phyloP scores from a whole-genome alignment of 2,888 invertebrate genomes.

The Panzeria rudis region DNA sequence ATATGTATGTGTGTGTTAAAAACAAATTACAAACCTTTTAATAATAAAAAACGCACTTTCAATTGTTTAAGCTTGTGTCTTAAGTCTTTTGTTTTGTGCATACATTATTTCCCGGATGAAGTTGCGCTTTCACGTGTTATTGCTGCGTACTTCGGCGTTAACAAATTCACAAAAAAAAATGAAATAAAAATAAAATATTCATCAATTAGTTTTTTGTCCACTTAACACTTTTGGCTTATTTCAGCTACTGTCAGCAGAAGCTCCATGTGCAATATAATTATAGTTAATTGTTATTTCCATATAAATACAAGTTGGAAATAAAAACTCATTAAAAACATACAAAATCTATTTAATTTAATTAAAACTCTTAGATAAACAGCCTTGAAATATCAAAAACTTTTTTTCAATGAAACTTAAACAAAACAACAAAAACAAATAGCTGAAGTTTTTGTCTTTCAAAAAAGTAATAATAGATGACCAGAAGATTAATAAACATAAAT shows the following conservation, averaged over 20 bases:
- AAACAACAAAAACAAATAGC: slow-evolving; percentile 22
- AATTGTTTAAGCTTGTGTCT: slow-evolving; percentile 10
- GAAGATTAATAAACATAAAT: slow-evolving; percentile 60
- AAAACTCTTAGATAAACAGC: slow-evolving; percentile 60
- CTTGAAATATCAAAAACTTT: slow-evolving; percentile 53
- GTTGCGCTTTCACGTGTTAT: not conserved
- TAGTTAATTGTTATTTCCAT: slow-evolving; percentile 62
- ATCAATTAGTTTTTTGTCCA: not conserved
- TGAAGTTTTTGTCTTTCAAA: slow-evolving; percentile 9
- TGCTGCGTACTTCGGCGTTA: not conserved
- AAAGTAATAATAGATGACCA: slow-evolving; percentile 22
- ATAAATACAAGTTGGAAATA: slow-evolving; percentile 18
- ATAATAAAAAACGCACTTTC: too few relatives aligned
- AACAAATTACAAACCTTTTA: too few relatives aligned
- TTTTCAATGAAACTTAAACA: slow-evolving; percentile 31
- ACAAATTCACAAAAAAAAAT: not conserved
- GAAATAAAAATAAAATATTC: not conserved
- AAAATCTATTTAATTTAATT: slow-evolving; percentile 68
- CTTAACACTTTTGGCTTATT: slow-evolving; percentile 41
- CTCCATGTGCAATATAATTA: slow-evolving; percentile 50
- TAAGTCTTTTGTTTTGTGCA: slow-evolving; percentile 52
- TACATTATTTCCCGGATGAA: not conserved
- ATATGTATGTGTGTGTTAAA: too few relatives aligned
- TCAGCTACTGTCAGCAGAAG: slow-evolving; percentile 42
- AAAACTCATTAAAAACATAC: slow-evolving; percentile 31